These are phyloP conservation scores for Eucidaris tribuloides DNA, from an alignment of 35 echinoderm and acorn worm species.

Conservation along the genomic window DNA sequence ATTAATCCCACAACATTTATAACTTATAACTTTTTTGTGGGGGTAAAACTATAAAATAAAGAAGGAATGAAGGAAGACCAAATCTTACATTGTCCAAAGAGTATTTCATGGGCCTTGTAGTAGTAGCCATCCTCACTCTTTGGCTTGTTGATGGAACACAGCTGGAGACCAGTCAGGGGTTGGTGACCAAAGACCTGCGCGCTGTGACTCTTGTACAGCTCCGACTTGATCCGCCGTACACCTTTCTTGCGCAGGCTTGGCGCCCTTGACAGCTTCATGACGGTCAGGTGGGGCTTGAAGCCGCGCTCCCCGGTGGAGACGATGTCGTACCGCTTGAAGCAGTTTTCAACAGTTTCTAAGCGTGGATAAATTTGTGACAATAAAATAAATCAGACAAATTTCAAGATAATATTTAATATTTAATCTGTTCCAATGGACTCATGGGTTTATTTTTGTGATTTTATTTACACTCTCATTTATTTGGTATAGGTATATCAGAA, in stretches of 20 bases:
- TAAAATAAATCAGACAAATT: too few relatives aligned
- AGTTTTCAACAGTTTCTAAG: conserved; percentile 95
- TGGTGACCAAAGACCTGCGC: conserved; percentile 67
- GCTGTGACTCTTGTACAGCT: conserved; percentile 78
- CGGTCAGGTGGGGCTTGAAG: conserved; percentile 93
- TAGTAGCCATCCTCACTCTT: conserved; percentile 93
- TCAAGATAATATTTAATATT: too few relatives aligned
- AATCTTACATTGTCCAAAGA: conserved; percentile 51
- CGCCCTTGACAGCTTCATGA: conserved; percentile 96
- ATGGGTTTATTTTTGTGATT: too few relatives aligned
- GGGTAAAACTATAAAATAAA: neutral
- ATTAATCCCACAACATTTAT: neutral
- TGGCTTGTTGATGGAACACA: conserved; percentile 97
- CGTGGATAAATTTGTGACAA: too few relatives aligned
- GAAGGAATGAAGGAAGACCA: neutral
- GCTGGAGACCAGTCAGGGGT: conserved; percentile 66
- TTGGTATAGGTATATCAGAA: too few relatives aligned
- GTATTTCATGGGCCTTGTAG: conserved; percentile 71
- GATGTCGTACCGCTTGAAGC: conserved; percentile 72
- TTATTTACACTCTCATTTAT: too few relatives aligned
- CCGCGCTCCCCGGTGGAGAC: conserved; percentile 89
- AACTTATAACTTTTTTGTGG: neutral
- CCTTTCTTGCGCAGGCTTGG: conserved; percentile 98
- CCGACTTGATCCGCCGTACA: conserved; percentile 97
- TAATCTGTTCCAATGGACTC: too few relatives aligned